Evolutionary conservation across 2,113 vertebrate species (phyloP), one percentile per base, ranked within the genome.

Genomic region (Hiodon alosoides): DNA sequence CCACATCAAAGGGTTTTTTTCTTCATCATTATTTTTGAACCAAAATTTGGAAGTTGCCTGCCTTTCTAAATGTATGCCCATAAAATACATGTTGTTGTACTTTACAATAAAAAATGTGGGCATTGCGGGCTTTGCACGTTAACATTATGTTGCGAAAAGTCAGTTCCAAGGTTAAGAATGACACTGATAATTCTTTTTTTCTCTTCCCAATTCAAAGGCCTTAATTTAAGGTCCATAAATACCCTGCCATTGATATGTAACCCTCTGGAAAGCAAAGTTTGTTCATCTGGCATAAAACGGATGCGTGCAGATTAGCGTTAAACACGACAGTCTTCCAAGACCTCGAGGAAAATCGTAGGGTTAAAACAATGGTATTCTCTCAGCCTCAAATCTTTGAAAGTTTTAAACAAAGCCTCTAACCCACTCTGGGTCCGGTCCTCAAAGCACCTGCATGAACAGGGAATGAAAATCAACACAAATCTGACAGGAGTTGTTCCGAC

Each of bases 221-320:
- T 54, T 55, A 65, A 50, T 64, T 53, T 69, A 64, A 54, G 71
- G 13, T 11, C 46, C 13, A 66, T 52, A 59, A 46, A 75, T 71
- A 52, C 66, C 4, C 61, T 9, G 50, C 46, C 53, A 69, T 74
- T 76, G 59, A 65, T 72, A 53, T 54, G 57, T 70, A 52, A 61
- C 67, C 67, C 60, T 48, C 55, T 8, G 51, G 67, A 75, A 46
- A 73, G 64, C 31, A 4, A 53, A 60, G 52, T 73, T 58, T 66
- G 61, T 58, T 75, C 74, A 52, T 68, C 52, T 66, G 67, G 59
- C 69, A 72, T 48, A 74, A 13, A 3, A 7, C 14, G 52, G 46
- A n/a, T 55, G 6, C 4, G 51, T 54, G 7, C 57, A 66, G 31
- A 46, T 61, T 58, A 16, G 73, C 50, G 48, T 55, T 55, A 7